These are phyloP conservation scores for Rhea pennata DNA, from an alignment of 2,113 vertebrate genomes.

Conservation along the genomic window DNA sequence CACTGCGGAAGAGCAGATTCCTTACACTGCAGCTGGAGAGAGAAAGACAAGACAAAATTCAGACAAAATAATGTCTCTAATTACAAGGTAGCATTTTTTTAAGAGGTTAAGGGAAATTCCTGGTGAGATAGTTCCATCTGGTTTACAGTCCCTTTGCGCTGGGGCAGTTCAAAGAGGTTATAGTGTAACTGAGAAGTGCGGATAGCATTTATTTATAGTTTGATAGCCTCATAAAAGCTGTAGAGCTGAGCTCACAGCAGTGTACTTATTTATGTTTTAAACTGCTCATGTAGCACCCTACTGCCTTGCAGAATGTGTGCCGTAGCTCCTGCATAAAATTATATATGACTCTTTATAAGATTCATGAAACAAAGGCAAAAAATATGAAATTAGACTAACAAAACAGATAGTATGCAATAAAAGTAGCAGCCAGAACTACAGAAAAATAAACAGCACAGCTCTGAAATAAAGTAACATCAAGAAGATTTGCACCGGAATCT, in stretches of 20 bases:
- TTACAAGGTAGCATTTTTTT: neutral
- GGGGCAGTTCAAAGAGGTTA: slow-evolving; percentile 45
- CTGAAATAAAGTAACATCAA: slow-evolving; percentile 12
- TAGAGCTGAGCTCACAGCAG: slow-evolving; percentile 49
- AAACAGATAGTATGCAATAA: slow-evolving; percentile 17
- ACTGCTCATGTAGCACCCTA: slow-evolving; percentile 20
- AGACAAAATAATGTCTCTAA: slow-evolving; percentile 41
- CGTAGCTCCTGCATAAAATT: slow-evolving; percentile 9
- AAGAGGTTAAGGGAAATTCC: slow-evolving; percentile 35
- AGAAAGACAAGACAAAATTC: neutral
- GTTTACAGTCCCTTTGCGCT: neutral
- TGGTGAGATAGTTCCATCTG: slow-evolving; percentile 29
- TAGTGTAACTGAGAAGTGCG: slow-evolving; percentile 46
- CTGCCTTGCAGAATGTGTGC: neutral
- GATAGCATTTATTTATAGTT: slow-evolving; percentile 65
- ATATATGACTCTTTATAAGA: neutral
- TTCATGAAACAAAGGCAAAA: neutral
- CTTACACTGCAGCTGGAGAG: neutral
- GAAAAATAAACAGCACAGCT: slow-evolving; percentile 19
- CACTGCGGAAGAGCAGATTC: neutral
- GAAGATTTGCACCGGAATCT: slow-evolving; percentile 6
- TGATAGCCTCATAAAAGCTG: slow-evolving; percentile 39
- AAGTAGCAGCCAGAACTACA: neutral
- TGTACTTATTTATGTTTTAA: slow-evolving; percentile 58
- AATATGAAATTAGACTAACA: neutral